phyloP scores from a whole-genome alignment of 2,888 invertebrate genomes.

The Disparrhopalites patrizii region DNA sequence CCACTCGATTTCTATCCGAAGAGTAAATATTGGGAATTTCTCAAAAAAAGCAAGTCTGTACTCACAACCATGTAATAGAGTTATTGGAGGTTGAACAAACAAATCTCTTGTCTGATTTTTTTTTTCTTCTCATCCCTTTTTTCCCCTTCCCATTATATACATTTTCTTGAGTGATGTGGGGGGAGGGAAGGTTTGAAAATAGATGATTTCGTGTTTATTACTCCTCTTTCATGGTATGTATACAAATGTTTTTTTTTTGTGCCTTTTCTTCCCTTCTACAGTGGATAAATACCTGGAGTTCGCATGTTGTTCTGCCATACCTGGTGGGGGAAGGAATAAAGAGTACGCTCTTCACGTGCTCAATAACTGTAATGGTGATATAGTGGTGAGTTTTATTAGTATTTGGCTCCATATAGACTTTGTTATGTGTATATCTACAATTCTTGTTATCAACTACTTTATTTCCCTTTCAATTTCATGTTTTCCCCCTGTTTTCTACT shows the following conservation, averaged over 20 bases:
- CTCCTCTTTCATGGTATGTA: conserved; percentile 2
- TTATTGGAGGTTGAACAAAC: no score
- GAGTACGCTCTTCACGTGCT: conserved; percentile 89
- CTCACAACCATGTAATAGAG: no score
- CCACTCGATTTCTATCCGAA: no score
- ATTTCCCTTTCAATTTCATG: no score
- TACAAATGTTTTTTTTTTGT: conserved; percentile 8
- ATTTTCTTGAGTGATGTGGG: no score
- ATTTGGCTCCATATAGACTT: not conserved
- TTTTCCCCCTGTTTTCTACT: no score
- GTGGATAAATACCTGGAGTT: conserved; percentile 92
- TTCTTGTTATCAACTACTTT: no score
- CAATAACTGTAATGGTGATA: conserved; percentile 79
- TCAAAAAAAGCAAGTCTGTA: no score
- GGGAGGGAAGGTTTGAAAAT: not conserved
- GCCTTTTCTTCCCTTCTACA: conserved; percentile 54
- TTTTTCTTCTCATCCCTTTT: not conserved
- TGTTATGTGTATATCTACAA: no score
- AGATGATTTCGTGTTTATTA: conserved; percentile 1
- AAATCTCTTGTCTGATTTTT: not conserved
- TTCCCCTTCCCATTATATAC: no score
- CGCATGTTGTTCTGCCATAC: conserved; percentile 90
- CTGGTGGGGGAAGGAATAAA: conserved; percentile 88
- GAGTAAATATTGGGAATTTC: no score
- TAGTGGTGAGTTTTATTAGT: conserved; percentile 61